Evolutionary conservation across 1,140 invertebrate species (phyloP).

Genomic region (Leptopilina boulardi): DNA sequence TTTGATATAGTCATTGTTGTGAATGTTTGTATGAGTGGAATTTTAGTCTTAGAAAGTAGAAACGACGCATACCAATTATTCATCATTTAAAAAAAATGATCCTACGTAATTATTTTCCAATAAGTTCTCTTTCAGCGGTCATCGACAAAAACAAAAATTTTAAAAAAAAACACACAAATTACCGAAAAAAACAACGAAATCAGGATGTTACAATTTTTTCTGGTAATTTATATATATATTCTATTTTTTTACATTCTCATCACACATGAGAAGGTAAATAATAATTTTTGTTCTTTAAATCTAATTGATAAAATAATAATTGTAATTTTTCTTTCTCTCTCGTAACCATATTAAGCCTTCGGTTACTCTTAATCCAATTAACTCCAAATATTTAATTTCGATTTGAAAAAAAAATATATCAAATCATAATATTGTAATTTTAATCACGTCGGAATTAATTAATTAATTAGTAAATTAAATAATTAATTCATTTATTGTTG

Average conservation of each 20-base stretch:
- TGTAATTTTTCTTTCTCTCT: no score
- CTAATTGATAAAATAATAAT: no score
- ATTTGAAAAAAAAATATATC: background rate
- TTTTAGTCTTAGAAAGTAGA: slow-evolving; percentile 53
- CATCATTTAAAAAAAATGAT: slow-evolving; percentile 35
- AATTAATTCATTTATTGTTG: background rate
- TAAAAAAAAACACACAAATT: no score
- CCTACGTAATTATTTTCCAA: slow-evolving; percentile 50
- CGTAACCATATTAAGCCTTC: no score
- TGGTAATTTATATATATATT: slow-evolving; percentile 16
- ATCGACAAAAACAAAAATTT: slow-evolving; percentile 43
- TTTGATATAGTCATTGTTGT: slow-evolving; percentile 50
- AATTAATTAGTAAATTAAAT: background rate
- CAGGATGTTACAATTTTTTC: slow-evolving; percentile 38
- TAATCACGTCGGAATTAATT: slow-evolving; percentile 5
- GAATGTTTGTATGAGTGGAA: slow-evolving; percentile 58
- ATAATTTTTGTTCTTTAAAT: slow-evolving; percentile 3
- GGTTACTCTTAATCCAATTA: slow-evolving; percentile 8
- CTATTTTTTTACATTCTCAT: background rate
- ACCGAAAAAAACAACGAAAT: background rate
- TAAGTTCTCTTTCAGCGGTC: slow-evolving; percentile 58
- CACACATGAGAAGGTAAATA: background rate
- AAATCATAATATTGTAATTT: background rate
- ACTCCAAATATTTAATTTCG: background rate
- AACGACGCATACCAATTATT: slow-evolving; percentile 48